phyloP scores from a whole-genome alignment of 2,888 invertebrate genomes.

The Melanophora roralis region DNA sequence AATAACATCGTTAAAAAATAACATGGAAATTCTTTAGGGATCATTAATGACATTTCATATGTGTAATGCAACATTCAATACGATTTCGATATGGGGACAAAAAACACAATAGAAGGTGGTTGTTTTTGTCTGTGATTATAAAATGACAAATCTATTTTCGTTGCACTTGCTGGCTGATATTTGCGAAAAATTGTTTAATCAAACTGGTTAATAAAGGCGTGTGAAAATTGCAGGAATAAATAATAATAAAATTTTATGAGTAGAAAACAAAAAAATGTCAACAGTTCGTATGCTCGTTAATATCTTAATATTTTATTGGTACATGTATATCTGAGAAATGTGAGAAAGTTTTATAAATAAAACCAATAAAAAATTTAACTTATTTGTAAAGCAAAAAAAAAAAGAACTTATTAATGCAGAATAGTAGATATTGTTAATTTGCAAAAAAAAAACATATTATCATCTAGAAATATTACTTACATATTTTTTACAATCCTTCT shows the following conservation, averaged over 20 bases:
- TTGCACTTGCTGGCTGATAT: constrained; percentile 42
- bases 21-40: constrained; percentile 47
- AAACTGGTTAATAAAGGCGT: constrained; percentile 14
- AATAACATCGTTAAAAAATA: background rate
- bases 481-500: no score
- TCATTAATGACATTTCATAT: constrained; percentile 40
- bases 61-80: background rate
- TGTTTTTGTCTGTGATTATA: constrained; percentile 17
- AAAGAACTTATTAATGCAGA: no score
- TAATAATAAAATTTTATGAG: constrained; percentile 11
- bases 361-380: no score
- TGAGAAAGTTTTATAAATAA: background rate
- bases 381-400: no score
- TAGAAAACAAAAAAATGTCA: constrained; percentile 12
- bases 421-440: no score
- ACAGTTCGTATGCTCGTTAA: background rate
- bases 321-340: background rate
- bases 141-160: constrained; percentile 42
- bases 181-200: constrained; percentile 43
- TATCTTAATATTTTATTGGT: background rate
- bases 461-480: no score
- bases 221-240: constrained; percentile 19
- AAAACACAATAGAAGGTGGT: background rate
- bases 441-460: no score
- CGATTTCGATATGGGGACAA: background rate